A percentile compares a stretch with the other conserved stretches of the same genome.
phyloP scores from a whole-genome alignment of 2,888 invertebrate genomes.

The Cephus spinipes region DNA sequence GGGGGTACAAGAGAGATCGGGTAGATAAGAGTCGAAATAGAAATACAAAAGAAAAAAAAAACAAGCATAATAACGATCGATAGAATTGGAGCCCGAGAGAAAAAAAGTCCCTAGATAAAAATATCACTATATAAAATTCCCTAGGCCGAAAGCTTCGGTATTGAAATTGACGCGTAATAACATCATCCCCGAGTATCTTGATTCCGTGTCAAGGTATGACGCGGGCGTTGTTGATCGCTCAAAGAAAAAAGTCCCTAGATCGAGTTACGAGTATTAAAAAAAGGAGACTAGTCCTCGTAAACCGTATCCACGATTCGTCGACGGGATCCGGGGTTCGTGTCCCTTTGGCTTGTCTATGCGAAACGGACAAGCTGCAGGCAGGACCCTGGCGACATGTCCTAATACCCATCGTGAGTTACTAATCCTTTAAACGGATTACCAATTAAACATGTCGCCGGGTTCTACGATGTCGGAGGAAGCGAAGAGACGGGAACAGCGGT shows the following conservation, averaged over 20 bases:
- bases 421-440: conserved; percentile 67
- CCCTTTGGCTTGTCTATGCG: conserved; percentile 55
- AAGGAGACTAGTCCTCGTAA: not conserved
- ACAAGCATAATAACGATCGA: conserved; percentile 11
- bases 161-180: not conserved
- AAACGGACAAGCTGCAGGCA: conserved; percentile 57
- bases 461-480: conserved; percentile 15
- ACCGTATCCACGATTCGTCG: not conserved
- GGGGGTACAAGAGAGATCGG: conserved; percentile 25
- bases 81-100: not conserved
- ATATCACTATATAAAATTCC: not conserved
- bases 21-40: conserved; percentile 23
- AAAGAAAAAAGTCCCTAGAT: not conserved
- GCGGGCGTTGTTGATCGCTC: not conserved
- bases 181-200: not conserved
- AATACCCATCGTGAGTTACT: conserved; percentile 62
- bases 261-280: not conserved
- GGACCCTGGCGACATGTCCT: conserved; percentile 55
- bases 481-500: not conserved
- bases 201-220: not conserved
- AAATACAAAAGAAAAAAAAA: not conserved
- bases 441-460: conserved; percentile 61
- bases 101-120: not conserved
- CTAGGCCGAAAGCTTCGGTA: not conserved
- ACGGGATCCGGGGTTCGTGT: conserved; percentile 28